Evolutionary conservation across 2,888 invertebrate species (phyloP).

Genomic region (Dasypolia templi): DNA sequence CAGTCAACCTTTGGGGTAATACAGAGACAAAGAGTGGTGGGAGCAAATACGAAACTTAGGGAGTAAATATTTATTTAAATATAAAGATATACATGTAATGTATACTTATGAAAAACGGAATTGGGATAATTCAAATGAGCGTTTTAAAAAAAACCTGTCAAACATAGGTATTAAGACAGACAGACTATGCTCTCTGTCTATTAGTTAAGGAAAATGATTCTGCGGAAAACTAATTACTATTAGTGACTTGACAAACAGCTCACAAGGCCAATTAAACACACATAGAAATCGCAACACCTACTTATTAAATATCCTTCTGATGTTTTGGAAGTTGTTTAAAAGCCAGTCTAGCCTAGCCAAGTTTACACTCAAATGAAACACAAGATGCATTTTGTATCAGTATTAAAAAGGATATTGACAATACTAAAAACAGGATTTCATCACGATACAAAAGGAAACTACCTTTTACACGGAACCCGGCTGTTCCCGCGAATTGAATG

Average conservation of each 20-base stretch:
- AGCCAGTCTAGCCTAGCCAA: neutral
- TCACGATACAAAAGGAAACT: conserved; percentile 40
- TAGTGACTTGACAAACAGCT: too few species aligned
- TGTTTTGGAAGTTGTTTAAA: neutral
- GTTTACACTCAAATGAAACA: neutral
- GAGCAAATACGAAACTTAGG: neutral
- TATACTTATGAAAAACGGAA: neutral
- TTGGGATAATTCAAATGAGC: neutral
- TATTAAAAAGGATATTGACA: neutral
- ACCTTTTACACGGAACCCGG: conserved; percentile 23
- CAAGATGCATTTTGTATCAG: conserved; percentile 6
- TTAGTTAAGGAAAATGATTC: neutral
- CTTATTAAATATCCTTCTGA: neutral
- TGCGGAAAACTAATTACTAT: neutral
- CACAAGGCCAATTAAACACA: neutral
- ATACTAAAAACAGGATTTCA: conserved; percentile 42
- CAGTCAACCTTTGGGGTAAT: too few species aligned
- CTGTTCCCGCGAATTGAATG: conserved; percentile 48
- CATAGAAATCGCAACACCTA: neutral
- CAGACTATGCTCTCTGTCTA: neutral
- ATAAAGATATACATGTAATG: neutral
- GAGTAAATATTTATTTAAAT: neutral
- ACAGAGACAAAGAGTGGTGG: neutral
- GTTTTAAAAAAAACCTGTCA: neutral
- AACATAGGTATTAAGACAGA: neutral